phyloP scores from a whole-genome alignment of 2,888 invertebrate genomes.

The Sclerodermus sp. region DNA sequence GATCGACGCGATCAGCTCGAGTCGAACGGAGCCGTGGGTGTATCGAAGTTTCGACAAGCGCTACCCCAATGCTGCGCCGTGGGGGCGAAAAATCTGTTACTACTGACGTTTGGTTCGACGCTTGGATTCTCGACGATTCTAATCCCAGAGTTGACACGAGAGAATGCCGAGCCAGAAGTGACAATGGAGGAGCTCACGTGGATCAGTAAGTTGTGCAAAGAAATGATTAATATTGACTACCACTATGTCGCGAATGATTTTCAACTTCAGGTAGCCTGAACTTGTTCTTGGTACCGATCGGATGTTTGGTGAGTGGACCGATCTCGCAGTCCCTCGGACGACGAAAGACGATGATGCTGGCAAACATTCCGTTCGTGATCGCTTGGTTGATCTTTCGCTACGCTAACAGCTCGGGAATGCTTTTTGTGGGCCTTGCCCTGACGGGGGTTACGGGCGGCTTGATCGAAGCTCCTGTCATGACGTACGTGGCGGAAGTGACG shows the following conservation, averaged over 20 bases:
- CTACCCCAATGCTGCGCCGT: slow-evolving; percentile 78
- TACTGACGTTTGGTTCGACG: slow-evolving; percentile 78
- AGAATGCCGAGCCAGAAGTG: slow-evolving; percentile 45
- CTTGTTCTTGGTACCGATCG: slow-evolving; percentile 77
- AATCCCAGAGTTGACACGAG: slow-evolving; percentile 70
- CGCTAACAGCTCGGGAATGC: slow-evolving; percentile 64
- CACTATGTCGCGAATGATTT: too few species aligned
- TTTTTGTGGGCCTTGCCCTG: slow-evolving; percentile 71
- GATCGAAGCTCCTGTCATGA: slow-evolving; percentile 79
- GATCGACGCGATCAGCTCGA: slow-evolving; percentile 22
- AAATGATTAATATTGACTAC: too few species aligned
- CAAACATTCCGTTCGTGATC: slow-evolving; percentile 66
- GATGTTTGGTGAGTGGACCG: slow-evolving; percentile 74
- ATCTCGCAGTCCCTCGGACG: slow-evolving; percentile 74
- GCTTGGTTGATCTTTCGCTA: slow-evolving; percentile 77
- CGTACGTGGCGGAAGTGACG: slow-evolving; percentile 83
- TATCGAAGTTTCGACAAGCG: slow-evolving; percentile 56
- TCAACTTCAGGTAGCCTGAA: slow-evolving; percentile 72
- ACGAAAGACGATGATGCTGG: slow-evolving; percentile 67
- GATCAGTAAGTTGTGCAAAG: slow-evolving; percentile 55
- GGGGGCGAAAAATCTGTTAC: slow-evolving; percentile 75
- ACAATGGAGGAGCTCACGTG: slow-evolving; percentile 48
- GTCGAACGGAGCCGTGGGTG: slow-evolving; percentile 10
- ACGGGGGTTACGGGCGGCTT: slow-evolving; percentile 78
- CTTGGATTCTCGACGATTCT: slow-evolving; percentile 80